These are phyloP conservation scores for Cyclargus thomasi DNA, from an alignment of 1,140 invertebrate species.

Conservation along the genomic window DNA sequence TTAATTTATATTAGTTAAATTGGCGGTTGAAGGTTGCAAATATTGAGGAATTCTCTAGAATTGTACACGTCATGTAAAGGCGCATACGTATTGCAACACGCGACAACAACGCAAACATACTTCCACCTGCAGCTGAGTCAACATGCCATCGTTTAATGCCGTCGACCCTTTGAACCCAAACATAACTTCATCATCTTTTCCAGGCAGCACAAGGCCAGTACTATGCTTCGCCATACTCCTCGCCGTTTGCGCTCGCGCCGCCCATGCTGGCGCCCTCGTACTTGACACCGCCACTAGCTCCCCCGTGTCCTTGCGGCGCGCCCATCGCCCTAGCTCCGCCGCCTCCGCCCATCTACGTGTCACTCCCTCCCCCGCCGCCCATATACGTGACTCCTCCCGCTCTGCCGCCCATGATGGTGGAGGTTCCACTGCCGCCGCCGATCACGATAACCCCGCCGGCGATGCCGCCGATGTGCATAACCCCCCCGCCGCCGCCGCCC, in stretches of 20 bases:
- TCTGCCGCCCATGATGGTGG: constrained; percentile 42
- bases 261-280: constrained; percentile 19
- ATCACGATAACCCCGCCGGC: constrained; percentile 46
- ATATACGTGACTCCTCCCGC: constrained; percentile 47
- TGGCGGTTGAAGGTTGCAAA: background rate
- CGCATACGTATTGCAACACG: no score
- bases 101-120: background rate
- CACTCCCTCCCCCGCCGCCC: constrained; percentile 37
- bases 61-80: background rate
- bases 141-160: background rate
- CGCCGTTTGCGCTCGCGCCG: constrained; percentile 26
- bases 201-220: constrained; percentile 42
- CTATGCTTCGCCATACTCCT: constrained; percentile 42
- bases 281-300: background rate
- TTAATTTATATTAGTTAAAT: background rate
- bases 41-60: background rate
- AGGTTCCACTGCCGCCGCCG: constrained; percentile 44
- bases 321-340: constrained; percentile 31
- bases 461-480: constrained; percentile 42
- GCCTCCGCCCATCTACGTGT: constrained; percentile 39
- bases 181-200: background rate
- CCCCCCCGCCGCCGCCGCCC: constrained; percentile 44
- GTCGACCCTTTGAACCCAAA: background rate
- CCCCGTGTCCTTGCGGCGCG: constrained; percentile 33
- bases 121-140: background rate